Evolutionary conservation across 2,113 vertebrate species (phyloP).

Genomic region (Equus quagga): DNA sequence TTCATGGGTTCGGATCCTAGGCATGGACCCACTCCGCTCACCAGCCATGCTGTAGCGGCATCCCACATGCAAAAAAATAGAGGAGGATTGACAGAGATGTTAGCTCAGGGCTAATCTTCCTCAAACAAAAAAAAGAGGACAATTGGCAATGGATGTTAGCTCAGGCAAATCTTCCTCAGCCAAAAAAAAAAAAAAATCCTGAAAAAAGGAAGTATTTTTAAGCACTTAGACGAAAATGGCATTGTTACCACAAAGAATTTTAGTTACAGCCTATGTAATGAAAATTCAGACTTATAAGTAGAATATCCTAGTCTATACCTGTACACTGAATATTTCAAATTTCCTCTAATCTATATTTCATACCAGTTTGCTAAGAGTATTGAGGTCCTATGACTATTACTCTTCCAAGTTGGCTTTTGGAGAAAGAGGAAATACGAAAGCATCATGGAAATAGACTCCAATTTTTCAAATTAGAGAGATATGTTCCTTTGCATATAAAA

Average conservation of each 20-base stretch:
- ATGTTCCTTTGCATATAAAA: slow-evolving; percentile 6
- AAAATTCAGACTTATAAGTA: background rate
- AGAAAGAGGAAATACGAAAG: slow-evolving; percentile 41
- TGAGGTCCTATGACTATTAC: background rate
- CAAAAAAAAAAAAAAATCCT: background rate
- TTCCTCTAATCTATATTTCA: slow-evolving; percentile 19
- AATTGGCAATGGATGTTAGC: too few species aligned
- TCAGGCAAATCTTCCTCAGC: too few species aligned
- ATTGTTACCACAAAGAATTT: background rate
- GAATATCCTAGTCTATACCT: background rate
- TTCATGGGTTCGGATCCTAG: too few species aligned
- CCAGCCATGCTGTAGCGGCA: too few species aligned
- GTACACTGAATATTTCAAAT: slow-evolving; percentile 19
- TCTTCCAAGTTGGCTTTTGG: background rate
- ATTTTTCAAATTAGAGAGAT: background rate
- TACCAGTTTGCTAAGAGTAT: slow-evolving; percentile 34
- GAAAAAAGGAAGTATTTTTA: background rate
- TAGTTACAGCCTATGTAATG: slow-evolving; percentile 30
- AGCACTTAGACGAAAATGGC: background rate
- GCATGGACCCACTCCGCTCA: too few species aligned
- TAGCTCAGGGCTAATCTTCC: too few species aligned
- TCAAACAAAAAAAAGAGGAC: too few species aligned
- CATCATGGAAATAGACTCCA: background rate
- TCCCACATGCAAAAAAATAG: too few species aligned
- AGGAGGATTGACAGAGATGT: too few species aligned